Base-by-base conservation (phyloP, 2,888 invertebrate genomes). In the Nudaria mundana region DNA sequence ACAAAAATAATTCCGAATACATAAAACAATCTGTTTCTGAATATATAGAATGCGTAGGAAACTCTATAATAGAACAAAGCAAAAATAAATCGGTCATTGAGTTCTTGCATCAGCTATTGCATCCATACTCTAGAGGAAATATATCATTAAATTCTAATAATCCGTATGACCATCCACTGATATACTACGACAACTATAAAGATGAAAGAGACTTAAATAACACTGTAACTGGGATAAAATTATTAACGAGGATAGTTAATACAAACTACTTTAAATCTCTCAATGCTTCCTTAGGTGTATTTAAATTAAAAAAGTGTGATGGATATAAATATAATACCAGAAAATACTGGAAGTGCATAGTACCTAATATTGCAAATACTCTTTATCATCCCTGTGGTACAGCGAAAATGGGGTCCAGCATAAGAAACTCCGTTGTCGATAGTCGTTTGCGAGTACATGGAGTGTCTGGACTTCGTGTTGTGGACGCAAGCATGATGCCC, bases 401-500 rank as follows among this genome's bases (percentile, higher is more conserved):
- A 2, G 28, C 28, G 14, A 89, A 77, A 63, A 91, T 91, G 91
- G 91, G 91, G 3, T 79, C 86, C 0, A 52, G 55, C 8, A 64
- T 60, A 10, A 26, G 26, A 12, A 40, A 44, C 23, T 52, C 61
- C 10, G 64, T 66, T 2, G 65, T 65, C 2, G 91, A 92, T 70
- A 89, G 91, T 0, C 73, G 91, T 28, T 71, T 94, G 4, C 86
- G 82, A 40, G 91, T 94, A 0, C 89, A 92, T 40, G 93, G 93
- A 0, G 81, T 94, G 1, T 67, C 81, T 13, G 91, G 91, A n/a
- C 73, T 94, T 2, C 82, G 94, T 18, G 93, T 94, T 0, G 90
- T 91, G 0, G 94, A 94, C 66, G 94, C 93, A 0, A 94, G 94
- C 28, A 90, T 95, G 28, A 95, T 95, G 94, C 95, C 95, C 0